These are phyloP conservation scores for Metacarcinus magister DNA, from an alignment of 2,888 invertebrate genomes.

Conservation along the genomic window DNA sequence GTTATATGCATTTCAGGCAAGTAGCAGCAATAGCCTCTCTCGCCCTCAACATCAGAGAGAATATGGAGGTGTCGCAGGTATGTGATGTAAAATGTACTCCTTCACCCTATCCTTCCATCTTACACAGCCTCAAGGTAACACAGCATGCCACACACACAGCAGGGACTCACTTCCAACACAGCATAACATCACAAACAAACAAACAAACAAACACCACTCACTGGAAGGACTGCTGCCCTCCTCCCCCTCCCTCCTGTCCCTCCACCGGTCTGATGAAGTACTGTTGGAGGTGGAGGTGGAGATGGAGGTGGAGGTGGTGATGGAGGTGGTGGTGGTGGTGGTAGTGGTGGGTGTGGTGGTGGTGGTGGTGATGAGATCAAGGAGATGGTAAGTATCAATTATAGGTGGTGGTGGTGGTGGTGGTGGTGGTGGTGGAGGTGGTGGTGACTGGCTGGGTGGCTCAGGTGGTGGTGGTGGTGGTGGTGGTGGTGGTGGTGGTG, in stretches of 20 bases:
- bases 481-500: neutral
- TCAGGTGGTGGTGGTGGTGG: slow-evolving; percentile 26
- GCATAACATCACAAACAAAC: neutral
- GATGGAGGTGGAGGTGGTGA: neutral
- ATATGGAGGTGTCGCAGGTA: too few species aligned
- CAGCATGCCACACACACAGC: neutral
- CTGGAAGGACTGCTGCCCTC: neutral
- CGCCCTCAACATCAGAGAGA: too few species aligned
- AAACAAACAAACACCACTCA: neutral
- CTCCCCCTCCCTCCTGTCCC: neutral
- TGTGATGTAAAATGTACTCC: too few species aligned
- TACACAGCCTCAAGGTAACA: too few species aligned
- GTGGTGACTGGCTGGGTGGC: neutral
- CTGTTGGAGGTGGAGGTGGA: slow-evolving; percentile 1
- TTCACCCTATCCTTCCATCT: too few species aligned
- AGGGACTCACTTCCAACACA: too few species aligned
- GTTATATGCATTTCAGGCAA: too few species aligned
- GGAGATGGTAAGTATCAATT: neutral
- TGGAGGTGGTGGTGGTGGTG: slow-evolving; percentile 34
- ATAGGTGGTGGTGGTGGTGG: slow-evolving; percentile 50
- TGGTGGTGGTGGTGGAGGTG: slow-evolving; percentile 48
- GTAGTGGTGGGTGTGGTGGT: neutral
- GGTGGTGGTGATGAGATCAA: neutral
- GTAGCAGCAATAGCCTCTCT: too few species aligned
- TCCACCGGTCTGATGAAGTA: neutral